Percentiles rank a stretch among this genome's conserved stretches.
These are phyloP conservation scores for Trogon surrucura DNA, from an alignment of 2,113 vertebrate species.

Conservation along the genomic window DNA sequence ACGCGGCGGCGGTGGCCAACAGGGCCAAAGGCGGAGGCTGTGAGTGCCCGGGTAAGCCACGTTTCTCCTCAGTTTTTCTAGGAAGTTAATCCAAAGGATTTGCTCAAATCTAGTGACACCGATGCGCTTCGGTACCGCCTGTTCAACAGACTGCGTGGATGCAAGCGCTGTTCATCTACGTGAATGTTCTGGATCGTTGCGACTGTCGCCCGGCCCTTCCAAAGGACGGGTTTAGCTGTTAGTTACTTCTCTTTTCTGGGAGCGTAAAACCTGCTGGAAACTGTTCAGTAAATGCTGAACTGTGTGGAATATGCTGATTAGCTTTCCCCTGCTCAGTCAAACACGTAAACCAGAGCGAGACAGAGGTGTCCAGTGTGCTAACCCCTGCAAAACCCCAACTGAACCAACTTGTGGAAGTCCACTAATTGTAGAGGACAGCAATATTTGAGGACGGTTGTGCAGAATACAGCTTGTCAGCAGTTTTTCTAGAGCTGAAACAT, in stretches of 20 bases:
- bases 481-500: not conserved
- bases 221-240: not conserved
- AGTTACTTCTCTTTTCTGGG: not conserved
- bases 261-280: not conserved
- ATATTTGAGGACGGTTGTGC: not conserved
- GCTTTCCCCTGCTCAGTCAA: constrained; percentile 22
- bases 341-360: not conserved
- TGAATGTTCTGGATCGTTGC: not conserved
- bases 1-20: constrained; percentile 96
- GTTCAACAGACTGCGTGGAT: not conserved
- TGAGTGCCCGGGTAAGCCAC: constrained; percentile 90
- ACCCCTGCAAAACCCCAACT: not conserved
- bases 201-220: not conserved
- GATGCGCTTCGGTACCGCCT: not conserved
- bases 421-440: not conserved
- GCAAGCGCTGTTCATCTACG: not conserved
- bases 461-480: not conserved
- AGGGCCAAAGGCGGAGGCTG: constrained; percentile 97
- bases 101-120: not conserved
- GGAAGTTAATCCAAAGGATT: not conserved
- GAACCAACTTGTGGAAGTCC: not conserved
- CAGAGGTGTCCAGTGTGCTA: not conserved
- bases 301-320: not conserved
- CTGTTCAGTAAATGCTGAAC: not conserved
- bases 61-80: not conserved